Evolutionary conservation across 2,797 vertebrate genomes (phyloP), one percentile per base, ranked within the genome.

Genomic region (Sebastiscus tertius): DNA sequence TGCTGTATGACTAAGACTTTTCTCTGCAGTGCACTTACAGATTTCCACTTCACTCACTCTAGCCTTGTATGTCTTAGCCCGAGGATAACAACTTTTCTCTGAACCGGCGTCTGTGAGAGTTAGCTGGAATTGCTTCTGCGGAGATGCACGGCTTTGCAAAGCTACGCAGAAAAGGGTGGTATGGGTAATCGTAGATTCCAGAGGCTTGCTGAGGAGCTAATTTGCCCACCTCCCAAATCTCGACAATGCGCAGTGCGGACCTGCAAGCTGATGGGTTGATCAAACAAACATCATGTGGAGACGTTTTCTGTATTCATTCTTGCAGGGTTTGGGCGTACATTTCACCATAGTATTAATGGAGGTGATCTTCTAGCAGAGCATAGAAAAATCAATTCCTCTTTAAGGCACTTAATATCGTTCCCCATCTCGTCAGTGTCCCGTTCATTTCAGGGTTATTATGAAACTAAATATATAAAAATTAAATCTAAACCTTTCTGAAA

Each of bases 1-100:
- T 56, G 63, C 82, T 54, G 79, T 73, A 69, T 83, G 79, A 87
- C 73, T 71, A 75, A 84, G 82, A 63, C 65, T 68, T 80, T 66
- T 75, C 31, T 84, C 82, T 66, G 65, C 67, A 69, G 77, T 68
- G 62, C 26, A n/a, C 39, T 63, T 22, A 39, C 55, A 62, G 34
- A 64, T 49, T 64, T 56, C 70, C 52, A 56, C 49, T 36, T 62
- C 4, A 8, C 66, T 78, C 56, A 5, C 46, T 59, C n/a, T 9
- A 6, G 33, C 31, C 33, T 36, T 9, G 27, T 22, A 49, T 66
- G 29, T 59, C 66, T 59, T 29, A 14, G 60, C 34, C 29, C n/a
- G 31, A 10, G 60, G 59, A 63, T 20, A 54, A 33, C 5, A 13
- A 58, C 34, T 34, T 55, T 66, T 33, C 1, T 52, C 59, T 71